Evolutionary conservation across 2,888 invertebrate genomes (phyloP).

Genomic region (Campoplex capitator): DNA sequence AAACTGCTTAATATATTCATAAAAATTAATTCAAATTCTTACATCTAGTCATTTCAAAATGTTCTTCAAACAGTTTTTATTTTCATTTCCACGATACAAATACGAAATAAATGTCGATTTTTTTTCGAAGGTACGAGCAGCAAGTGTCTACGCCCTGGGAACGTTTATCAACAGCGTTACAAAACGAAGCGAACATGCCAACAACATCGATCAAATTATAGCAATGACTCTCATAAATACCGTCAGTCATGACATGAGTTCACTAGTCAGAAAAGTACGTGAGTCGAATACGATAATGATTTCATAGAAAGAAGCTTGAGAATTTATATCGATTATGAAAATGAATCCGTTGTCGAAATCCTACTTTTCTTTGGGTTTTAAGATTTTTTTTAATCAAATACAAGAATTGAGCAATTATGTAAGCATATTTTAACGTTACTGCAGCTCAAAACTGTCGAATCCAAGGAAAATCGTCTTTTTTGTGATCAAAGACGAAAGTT

Average conservation of each 20-base stretch:
- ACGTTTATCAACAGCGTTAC: conserved; percentile 95
- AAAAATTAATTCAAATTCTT: not conserved
- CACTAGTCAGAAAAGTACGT: conserved; percentile 91
- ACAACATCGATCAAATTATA: conserved; percentile 96
- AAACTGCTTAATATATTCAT: no score
- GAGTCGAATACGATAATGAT: not conserved
- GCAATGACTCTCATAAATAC: conserved; percentile 94
- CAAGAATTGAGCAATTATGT: no score
- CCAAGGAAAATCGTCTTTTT: no score
- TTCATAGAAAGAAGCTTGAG: not conserved
- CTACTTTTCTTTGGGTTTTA: no score
- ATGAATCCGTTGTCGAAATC: no score
- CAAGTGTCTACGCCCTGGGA: conserved; percentile 97
- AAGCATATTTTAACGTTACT: no score
- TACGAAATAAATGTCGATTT: not conserved
- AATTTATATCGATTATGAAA: not conserved
- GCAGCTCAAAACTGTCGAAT: no score
- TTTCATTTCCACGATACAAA: not conserved
- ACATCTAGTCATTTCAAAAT: no score
- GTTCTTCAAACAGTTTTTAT: not conserved
- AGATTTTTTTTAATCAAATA: no score
- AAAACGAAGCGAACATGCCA: conserved; percentile 96
- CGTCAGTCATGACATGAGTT: conserved; percentile 93
- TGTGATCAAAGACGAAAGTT: no score
- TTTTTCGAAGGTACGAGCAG: conserved; percentile 78